Percentiles rank a stretch among this genome's conserved stretches.
These are phyloP conservation scores for Akabosia matsudoensis DNA, from an alignment of 1,140 invertebrate species.

Conservation along the genomic window DNA sequence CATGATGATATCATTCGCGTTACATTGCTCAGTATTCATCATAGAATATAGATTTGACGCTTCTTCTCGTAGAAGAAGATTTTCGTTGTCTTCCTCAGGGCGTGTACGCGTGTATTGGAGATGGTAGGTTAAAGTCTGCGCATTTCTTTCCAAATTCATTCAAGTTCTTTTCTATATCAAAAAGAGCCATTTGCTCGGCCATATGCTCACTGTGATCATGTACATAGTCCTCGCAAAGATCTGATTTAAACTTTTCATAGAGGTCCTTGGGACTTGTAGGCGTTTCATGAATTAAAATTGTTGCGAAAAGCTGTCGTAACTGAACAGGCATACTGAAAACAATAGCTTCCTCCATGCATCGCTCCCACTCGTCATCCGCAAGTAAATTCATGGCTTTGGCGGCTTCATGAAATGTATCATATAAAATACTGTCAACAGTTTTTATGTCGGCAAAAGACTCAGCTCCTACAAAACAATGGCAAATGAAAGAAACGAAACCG, in stretches of 20 bases:
- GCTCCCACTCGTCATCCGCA: conserved; percentile 51
- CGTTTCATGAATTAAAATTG: background rate
- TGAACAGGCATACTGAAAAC: conserved; percentile 49
- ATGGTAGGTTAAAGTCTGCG: background rate
- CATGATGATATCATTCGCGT: conserved; percentile 43
- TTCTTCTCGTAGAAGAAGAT: too few species aligned
- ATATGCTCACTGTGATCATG: background rate
- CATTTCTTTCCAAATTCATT: background rate
- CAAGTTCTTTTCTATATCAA: conserved; percentile 15
- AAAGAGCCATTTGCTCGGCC: background rate
- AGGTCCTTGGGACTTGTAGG: conserved; percentile 46
- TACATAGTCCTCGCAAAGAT: conserved; percentile 48
- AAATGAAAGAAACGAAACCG: background rate
- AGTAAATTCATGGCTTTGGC: conserved; percentile 47
- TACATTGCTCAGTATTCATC: conserved; percentile 3
- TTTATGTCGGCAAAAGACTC: too few species aligned
- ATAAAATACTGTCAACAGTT: too few species aligned
- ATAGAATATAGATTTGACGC: conserved; percentile 30
- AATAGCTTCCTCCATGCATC: conserved; percentile 49
- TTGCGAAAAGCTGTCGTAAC: conserved; percentile 49
- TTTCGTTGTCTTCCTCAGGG: background rate
- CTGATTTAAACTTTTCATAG: conserved; percentile 50
- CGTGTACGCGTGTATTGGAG: background rate
- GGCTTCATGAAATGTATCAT: conserved; percentile 36
- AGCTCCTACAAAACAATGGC: too few species aligned